phyloP scores from a whole-genome alignment of 1,140 invertebrate genomes.

The Nomia melanderi region DNA sequence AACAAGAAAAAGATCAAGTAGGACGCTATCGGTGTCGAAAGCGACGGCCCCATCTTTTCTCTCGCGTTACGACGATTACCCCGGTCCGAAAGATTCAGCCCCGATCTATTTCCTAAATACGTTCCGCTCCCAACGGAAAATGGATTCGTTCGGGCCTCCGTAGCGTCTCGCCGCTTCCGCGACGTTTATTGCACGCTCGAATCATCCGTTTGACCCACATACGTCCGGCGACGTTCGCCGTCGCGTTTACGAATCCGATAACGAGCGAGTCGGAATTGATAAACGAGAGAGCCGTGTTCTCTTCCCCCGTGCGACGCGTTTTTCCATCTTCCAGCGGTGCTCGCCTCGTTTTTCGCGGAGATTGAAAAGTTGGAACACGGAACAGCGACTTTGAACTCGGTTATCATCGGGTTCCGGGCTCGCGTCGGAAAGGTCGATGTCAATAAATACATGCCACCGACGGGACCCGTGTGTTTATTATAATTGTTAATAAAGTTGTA shows the following conservation, averaged over 20 bases:
- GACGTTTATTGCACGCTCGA: constrained; percentile 49
- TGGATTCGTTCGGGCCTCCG: background rate
- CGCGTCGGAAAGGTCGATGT: no score
- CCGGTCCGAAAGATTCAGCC: no score
- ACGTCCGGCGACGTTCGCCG: constrained; percentile 30
- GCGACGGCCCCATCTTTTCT: background rate
- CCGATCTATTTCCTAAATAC: background rate
- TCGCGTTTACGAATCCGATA: constrained; percentile 13
- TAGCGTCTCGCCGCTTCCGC: constrained; percentile 26
- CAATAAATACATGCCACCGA: no score
- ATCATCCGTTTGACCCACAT: constrained; percentile 45
- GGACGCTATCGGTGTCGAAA: background rate
- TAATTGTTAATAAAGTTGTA: no score
- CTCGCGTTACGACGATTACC: background rate
- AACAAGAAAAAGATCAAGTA: no score
- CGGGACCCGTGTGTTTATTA: no score
- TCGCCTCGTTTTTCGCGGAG: background rate
- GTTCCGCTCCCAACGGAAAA: background rate
- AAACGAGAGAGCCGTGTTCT: constrained; percentile 1
- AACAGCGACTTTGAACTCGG: no score
- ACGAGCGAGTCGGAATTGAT: constrained; percentile 43
- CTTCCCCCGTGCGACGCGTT: background rate
- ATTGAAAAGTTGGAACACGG: no score
- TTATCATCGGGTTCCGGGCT: no score
- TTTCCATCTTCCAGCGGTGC: background rate